Evolutionary conservation across 1,140 invertebrate species (phyloP).

Genomic region (Sycophaga agraensis): DNA sequence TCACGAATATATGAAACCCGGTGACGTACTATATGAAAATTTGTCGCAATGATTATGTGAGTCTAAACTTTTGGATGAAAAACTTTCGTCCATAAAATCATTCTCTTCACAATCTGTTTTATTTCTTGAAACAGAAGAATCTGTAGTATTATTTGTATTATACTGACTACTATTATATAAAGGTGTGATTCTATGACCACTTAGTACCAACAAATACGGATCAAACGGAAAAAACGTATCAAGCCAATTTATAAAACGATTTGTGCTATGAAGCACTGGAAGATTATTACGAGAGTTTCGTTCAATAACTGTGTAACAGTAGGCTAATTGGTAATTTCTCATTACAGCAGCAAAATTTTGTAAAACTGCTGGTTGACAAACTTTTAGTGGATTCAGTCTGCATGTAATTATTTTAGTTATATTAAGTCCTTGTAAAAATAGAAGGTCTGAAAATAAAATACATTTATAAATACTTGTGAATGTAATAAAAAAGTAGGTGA

Average conservation of each 20-base stretch:
- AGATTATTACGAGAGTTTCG: conserved; percentile 74
- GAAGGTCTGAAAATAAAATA: conserved; percentile 66
- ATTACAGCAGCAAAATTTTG: conserved; percentile 83
- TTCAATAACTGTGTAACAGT: conserved; percentile 89
- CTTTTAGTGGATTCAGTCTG: conserved; percentile 80
- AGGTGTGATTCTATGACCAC: conserved; percentile 48
- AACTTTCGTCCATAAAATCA: conserved; percentile 49
- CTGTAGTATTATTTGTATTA: conserved; percentile 33
- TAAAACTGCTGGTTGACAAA: conserved; percentile 75
- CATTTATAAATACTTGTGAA: conserved; percentile 3
- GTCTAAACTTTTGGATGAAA: conserved; percentile 32
- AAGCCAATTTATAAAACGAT: conserved; percentile 55
- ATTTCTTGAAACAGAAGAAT: conserved; percentile 23
- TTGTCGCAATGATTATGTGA: conserved; percentile 36
- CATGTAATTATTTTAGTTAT: conserved; percentile 80
- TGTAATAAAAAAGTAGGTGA: conserved; percentile 19
- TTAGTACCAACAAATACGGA: conserved; percentile 68
- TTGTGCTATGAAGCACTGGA: conserved; percentile 56
- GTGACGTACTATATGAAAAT: conserved; percentile 46
- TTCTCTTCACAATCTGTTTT: conserved; percentile 35
- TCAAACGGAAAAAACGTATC: conserved; percentile 83
- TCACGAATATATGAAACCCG: conserved; percentile 40
- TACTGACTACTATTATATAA: conserved; percentile 51
- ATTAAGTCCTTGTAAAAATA: conserved; percentile 78
- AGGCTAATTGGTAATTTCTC: conserved; percentile 85